Base-by-base conservation (phyloP, 2,113 vertebrate species). In the Amblyopsis rosae region DNA sequence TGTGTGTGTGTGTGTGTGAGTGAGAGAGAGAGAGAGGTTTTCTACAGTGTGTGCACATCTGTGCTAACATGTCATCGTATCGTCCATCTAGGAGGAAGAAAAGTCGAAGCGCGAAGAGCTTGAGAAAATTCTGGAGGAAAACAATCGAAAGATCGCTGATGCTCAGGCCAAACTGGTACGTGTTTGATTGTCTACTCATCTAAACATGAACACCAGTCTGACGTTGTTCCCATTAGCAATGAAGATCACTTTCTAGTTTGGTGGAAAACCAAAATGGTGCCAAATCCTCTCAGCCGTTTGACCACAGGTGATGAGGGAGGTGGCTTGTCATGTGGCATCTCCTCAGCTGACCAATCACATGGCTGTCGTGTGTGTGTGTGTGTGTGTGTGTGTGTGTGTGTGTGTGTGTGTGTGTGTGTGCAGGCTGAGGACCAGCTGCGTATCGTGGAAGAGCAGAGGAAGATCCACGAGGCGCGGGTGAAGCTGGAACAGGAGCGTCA, bases 391-490 rank as follows among this genome's bases (percentile, higher is more conserved):
- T 65, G 55, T 71, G 65, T 67, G 9, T 60, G 32, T 67, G n/a
- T 67, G 51, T 55, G 94, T 95, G 87, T 67, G 91, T 87, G 12
- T 54, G 74, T 67, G 67, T 65, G 45, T 15, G 15, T 47, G 66
- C 79, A 99, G 98, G 97, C 98, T 80, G 98, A 99, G 93, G 98
- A 99, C 87, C 98, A 99, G 93, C 94, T 99, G 92, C 96, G 96
- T 92, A 99, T 99, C 93, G 98, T 99, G 90, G 98, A 99, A 93
- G 96, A 99, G 90, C 98, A 99, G 94, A 97, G 97, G 92, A 99
- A 99, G 95, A 99, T 99, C 92, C 97, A 99, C 78, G 97, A 98
- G 92, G 98, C 99, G 90, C 95, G 98, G 88, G 96, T 99, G 96
- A 99, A 99, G 95, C 94, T 99, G 93, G 96, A 99, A 82, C 97